Evolutionary conservation across 1,140 invertebrate genomes (phyloP), one percentile per base, ranked within the genome.

Genomic region (Pseudomyrmex gracilis): DNA sequence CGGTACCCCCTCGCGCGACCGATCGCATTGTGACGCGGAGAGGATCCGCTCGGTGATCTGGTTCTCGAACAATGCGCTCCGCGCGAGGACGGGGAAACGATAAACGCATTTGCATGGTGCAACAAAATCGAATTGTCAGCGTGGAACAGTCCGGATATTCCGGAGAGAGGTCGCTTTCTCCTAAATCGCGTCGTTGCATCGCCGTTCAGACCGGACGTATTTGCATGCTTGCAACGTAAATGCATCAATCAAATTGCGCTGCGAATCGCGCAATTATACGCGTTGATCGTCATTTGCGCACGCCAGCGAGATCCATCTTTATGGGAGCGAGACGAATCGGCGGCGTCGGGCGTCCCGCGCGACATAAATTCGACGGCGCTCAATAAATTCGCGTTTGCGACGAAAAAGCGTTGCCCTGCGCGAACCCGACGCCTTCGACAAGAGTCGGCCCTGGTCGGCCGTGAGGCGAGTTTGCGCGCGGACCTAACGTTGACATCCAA

Each of bases 381-480:
- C 63, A 15, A 80, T 86, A 84, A 78, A 49, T 64, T 17, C 45
- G 63, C 67, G 73, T 47, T 47, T 58, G 70, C 70, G 58, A 43
- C 57, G 76, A 61, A 73, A 34, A 83, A 20, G 47, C 77, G 45
- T 85, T 68, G 67, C 58, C 67, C 58, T 77, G 15, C 57, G 63
- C 63, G n/a, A 66, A 22, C 20, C 47, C 63, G 12, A 67, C 68
- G 49, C 73, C 73, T 67, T 68, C 83, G 60, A 34, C 60, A 9
- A 13, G 34, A 51, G 57, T 24, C 87, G 78, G 73, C 63, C 77
- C 86, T 85, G 73, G 13, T 45, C 12, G 87, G 68, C 13, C 34
- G 34, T 22, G 58, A 64, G 82, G 53, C 43, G 58, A 64, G 58
- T 55, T 82, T 89, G 87, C 95, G 95, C 45, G 87, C 87, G 87